Evolutionary conservation across 2,797 vertebrate species (phyloP), one percentile per base, ranked within the genome.

Genomic region (Coccyzus lansbergi): DNA sequence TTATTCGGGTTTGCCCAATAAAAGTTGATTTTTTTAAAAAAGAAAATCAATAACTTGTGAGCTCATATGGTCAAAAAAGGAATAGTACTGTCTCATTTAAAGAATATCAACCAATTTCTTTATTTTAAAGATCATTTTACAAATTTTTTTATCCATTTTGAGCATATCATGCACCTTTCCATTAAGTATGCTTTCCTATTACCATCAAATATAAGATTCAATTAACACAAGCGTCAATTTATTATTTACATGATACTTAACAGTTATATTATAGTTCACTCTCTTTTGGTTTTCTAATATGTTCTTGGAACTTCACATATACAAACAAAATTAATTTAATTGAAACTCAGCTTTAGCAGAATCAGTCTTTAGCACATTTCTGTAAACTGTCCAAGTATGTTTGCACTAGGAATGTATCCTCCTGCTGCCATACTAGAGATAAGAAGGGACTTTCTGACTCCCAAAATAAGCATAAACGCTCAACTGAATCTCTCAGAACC

Each of bases 311-410:
- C 5, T 80, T 31, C 90, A 67, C 16, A 53, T 68, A 83, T 17
- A 87, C 64, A 87, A 67, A 7, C 19, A 85, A 87, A 93, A 87
- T 34, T 70, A 90, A 84, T 33, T 77, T 83, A 85, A 91, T 25
- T 68, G 62, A 81, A 88, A 36, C 28, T 87, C 29, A 87, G 49
- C 10, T 89, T 85, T 48, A 92, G 55, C 42, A 64, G 60, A 89
- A 84, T 83, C 65, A 78, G 19, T 72, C 51, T 63, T 75, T 10
- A 90, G 67, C 51, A 93, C 79, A 95, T 67, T 92, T 91, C 72
- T 93, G 82, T 86, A 80, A 94, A 75, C 12, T 33, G 29, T 64
- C 64, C 82, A 91, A 87, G 21, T 33, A 51, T 36, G 51, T 62
- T 68, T 86, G 40, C 33, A 58, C 11, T 29, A 87, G 55, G 38